Evolutionary conservation across 2,113 vertebrate species (phyloP), one percentile per base, ranked within the genome.

Genomic region (Hoplias malabaricus): DNA sequence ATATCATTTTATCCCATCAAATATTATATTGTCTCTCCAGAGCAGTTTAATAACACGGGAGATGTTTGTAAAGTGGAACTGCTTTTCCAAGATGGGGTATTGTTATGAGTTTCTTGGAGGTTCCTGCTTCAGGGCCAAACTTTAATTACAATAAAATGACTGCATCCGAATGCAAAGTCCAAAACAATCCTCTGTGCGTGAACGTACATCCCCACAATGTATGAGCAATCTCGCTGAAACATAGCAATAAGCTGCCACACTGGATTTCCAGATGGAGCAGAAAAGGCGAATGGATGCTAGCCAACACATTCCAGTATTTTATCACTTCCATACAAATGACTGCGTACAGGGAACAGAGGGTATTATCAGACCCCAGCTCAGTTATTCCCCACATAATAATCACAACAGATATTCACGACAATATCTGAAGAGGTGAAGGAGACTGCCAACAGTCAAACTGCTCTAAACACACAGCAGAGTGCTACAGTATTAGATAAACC

Each of bases 281-380:
- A 31, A 56, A 48, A 63, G n/a, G 23, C 57, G 40, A 54, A 46
- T 53, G 63, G 38, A 66, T 5, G 25, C 29, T 59, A 14, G 21
- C n/a, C 23, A 13, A 10, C n/a, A 33, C 27, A 62, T 42, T 23
- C 11, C 34, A 21, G 50, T 48, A 12, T 33, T 77, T 76, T 73
- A 79, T 79, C 71, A 29, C 63, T 75, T 82, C 40, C 21, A 67
- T 80, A 74, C 69, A 38, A 77, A 82, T 77, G 0, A 14, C 29
- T 2, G 6, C 57, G 54, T 33, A 29, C 6, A 38, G 71, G 62
- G 29, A n/a, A 75, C 12, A 11, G 27, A 33, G 57, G 31, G 27
- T 31, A 59, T 31, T 59, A 59, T 13, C 31, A 46, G n/a, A 29
- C 25, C 59, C 14, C 12, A 56, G 34, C 7, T 71, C 56, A 33